Evolutionary conservation across 2,113 vertebrate species (phyloP), one percentile per base, ranked within the genome.

Genomic region (Pygoscelis adeliae): DNA sequence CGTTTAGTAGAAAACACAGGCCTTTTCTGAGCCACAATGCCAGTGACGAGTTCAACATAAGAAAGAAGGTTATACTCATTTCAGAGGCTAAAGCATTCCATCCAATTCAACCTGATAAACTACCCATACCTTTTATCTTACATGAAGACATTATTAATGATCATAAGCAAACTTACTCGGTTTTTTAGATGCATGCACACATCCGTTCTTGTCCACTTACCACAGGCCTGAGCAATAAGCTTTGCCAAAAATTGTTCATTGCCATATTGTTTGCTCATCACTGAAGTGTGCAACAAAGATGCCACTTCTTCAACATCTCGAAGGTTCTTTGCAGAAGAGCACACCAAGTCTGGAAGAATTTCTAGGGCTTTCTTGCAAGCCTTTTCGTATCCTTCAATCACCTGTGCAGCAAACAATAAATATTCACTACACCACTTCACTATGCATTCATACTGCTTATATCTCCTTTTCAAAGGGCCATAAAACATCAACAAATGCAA

Each of bases 221-320:
- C 99, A 95, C 99, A 99, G 32, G 99, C 99, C 97, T 99, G 98
- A 36, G 99, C 99, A 27, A 99, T 99, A 66, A 99, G 99, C 70
- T 98, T 98, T 34, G 99, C 97, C 58, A 99, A 97, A 95, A 99
- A 99, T 7, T 91, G 97, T 79, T 99, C 99, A 20, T 98, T 99
- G 83, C 99, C 99, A 11, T 99, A 99, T 32, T 99, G 99, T 96
- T 99, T 99, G 95, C 99, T 99, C 99, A 99, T 99, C 80, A 99
- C 96, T 8, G 99, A 98, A 1, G 99, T 98, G 47, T 98, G 99
- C 79, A 99, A 98, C 52, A 99, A 94, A 91, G 99, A 97, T 0
- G 99, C 97, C 13, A 98, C 99, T 96, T 99, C 99, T 4, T 99
- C 98, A 21, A 98, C 36, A 58, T 99, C 98, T 10, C 97, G 98